Percentiles rank a stretch among this genome's conserved stretches.
phyloP scores from a whole-genome alignment of 1,140 invertebrate species.

The Chironomus striatipennis region DNA sequence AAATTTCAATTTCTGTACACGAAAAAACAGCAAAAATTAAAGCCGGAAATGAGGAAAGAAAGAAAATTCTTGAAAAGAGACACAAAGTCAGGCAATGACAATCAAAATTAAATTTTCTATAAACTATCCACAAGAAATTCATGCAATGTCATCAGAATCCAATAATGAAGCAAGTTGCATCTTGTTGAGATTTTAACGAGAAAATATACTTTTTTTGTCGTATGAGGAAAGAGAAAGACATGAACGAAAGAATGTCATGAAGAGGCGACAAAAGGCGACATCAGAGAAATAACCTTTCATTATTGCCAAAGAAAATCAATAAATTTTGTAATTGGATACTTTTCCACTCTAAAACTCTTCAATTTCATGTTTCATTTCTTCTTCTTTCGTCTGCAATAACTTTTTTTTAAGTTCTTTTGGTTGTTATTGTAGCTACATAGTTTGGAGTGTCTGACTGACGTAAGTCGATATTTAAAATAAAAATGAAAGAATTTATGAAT shows the following conservation, averaged over 20 bases:
- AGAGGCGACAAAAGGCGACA: not conserved
- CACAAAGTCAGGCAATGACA: no score
- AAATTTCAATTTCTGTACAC: no score
- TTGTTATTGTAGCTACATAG: not conserved
- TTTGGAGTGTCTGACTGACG: not conserved
- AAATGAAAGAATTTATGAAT: not conserved
- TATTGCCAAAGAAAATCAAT: slow-evolving; percentile 19
- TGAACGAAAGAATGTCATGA: no score
- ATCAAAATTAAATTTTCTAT: no score
- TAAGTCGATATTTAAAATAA: not conserved
- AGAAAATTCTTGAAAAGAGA: not conserved
- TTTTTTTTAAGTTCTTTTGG: not conserved
- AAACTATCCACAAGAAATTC: no score
- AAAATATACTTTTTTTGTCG: not conserved
- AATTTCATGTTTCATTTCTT: not conserved
- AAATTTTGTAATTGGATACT: slow-evolving; percentile 19
- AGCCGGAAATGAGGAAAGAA: slow-evolving; percentile 10
- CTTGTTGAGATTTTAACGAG: no score
- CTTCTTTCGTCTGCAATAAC: slow-evolving; percentile 3
- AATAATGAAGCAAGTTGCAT: no score
- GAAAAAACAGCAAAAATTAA: not conserved
- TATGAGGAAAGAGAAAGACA: not conserved
- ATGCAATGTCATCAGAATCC: no score
- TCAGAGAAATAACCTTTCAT: slow-evolving; percentile 18
- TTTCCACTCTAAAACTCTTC: not conserved